A percentile compares a stretch with the other conserved stretches of the same genome.
phyloP scores from a whole-genome alignment of 2,113 vertebrate species.

The Siniperca chuatsi region DNA sequence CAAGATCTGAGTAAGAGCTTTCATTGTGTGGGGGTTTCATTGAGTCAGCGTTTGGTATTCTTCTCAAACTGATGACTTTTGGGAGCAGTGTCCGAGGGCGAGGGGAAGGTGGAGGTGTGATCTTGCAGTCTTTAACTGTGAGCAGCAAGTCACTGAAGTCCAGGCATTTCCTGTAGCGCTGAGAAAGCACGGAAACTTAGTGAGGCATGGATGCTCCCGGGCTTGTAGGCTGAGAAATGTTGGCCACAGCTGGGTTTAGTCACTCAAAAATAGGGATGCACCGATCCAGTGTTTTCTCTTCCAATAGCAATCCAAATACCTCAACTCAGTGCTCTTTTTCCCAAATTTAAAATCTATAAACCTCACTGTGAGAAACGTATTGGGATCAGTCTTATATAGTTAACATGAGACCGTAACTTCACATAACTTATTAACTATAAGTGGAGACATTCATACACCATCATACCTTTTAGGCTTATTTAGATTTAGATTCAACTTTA shows the following conservation, averaged over 20 bases:
- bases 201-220: neutral
- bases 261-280: neutral
- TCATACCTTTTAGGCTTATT: neutral
- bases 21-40: slow-evolving; percentile 21
- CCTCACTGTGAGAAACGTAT: neutral
- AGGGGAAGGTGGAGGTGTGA: slow-evolving; percentile 9
- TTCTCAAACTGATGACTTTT: slow-evolving; percentile 1
- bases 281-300: neutral
- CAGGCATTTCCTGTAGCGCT: slow-evolving; percentile 51
- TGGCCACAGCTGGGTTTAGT: slow-evolving; percentile 23
- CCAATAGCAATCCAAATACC: neutral
- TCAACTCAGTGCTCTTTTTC: neutral
- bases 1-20: slow-evolving; percentile 24
- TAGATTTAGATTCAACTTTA: too few species aligned
- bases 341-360: neutral
- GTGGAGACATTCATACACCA: neutral
- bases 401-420: neutral
- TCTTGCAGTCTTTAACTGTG: neutral
- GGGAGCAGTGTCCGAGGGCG: neutral
- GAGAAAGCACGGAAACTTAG: slow-evolving; percentile 26
- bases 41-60: slow-evolving; percentile 33
- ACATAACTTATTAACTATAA: neutral
- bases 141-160: slow-evolving; percentile 15
- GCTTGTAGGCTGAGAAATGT: neutral
- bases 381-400: neutral